Percentiles rank a stretch among this genome's conserved stretches.
Evolutionary conservation across 2,888 invertebrate genomes (phyloP).

Genomic region (Siphlonurus alternatus): DNA sequence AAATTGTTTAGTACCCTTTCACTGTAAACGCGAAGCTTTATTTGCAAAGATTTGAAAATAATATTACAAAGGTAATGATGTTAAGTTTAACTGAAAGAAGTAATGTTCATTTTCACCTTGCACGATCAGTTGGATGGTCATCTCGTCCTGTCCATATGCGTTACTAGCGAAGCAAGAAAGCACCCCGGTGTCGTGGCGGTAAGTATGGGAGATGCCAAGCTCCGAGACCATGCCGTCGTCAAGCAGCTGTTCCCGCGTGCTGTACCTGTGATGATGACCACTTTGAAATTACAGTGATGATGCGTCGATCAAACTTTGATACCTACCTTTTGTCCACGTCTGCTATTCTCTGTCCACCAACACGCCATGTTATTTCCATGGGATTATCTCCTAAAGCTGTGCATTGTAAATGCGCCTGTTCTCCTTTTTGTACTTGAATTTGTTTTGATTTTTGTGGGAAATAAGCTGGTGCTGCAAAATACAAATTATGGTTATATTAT

Average conservation of each 20-base stretch:
- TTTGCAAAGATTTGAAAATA: not conserved
- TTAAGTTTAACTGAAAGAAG: not conserved
- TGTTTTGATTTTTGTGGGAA: constrained; percentile 70
- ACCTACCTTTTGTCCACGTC: constrained; percentile 47
- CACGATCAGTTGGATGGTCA: constrained; percentile 77
- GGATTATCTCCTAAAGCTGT: constrained; percentile 78
- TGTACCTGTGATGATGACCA: constrained; percentile 45
- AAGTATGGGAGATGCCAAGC: constrained; percentile 66
- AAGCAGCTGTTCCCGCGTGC: constrained; percentile 55
- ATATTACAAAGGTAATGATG: not conserved
- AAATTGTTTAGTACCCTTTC: not conserved
- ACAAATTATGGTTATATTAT: not conserved
- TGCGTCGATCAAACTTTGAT: not conserved
- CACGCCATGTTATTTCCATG: constrained; percentile 69
- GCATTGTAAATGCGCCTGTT: constrained; percentile 69
- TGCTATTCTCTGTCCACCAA: constrained; percentile 54
- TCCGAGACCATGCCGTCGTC: constrained; percentile 73
- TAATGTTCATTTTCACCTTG: constrained; percentile 39
- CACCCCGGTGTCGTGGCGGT: constrained; percentile 74
- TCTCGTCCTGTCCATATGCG: constrained; percentile 77
- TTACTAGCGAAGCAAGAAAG: constrained; percentile 79
- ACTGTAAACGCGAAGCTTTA: not conserved
- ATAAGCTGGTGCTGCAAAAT: constrained; percentile 56
- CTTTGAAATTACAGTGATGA: too few relatives aligned
- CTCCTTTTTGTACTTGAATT: constrained; percentile 65